Evolutionary conservation across 2,888 invertebrate species (phyloP), one percentile per base, ranked within the genome.

Genomic region (Philonicus albiceps): DNA sequence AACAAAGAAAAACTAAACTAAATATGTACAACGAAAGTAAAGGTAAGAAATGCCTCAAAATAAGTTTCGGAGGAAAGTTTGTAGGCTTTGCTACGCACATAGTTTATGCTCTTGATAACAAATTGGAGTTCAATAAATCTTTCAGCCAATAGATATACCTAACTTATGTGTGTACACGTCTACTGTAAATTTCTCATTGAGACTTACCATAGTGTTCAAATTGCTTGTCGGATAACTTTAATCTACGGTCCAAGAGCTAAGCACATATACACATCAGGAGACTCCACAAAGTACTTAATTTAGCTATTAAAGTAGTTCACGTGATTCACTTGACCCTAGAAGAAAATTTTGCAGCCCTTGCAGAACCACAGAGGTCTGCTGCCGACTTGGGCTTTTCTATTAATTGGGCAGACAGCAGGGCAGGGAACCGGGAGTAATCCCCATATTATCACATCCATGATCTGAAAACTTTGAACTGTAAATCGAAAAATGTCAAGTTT

Each of bases 401-500:
- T 76, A 76, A 76, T 76, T 76, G 40, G 37, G 76, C 76, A 40
- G 22, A 19, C 27, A 76, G 40, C 7, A 8, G n/a, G 43, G 22
- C 22, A 19, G 27, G 16, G 22, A 76, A 43, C 11, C 34, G 27
- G 8, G 37, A 76, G 34, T 76, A 76, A 76, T 80, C 80, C 80
- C 30, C 80, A 53, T 27, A 53, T 80, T 80, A 80, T 80, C 80
- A 80, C 80, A 80, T 80, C 53, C 43, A 80, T 31, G 80, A 80
- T 80, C 80, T 80, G 27, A 80, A 80, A 80, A 80, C 80, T 80
- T 80, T 80, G 53, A 80, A 72, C 83, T 64, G 64, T 55, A 83
- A 83, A 83, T 83, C 83, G 83, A 83, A 83, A 64, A 72, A 37
- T 55, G 83, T 34, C 55, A 83, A 37, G 55, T 72, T 81, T 55